phyloP scores from a whole-genome alignment of 2,113 vertebrate genomes.

The Phaethornis superciliosus region DNA sequence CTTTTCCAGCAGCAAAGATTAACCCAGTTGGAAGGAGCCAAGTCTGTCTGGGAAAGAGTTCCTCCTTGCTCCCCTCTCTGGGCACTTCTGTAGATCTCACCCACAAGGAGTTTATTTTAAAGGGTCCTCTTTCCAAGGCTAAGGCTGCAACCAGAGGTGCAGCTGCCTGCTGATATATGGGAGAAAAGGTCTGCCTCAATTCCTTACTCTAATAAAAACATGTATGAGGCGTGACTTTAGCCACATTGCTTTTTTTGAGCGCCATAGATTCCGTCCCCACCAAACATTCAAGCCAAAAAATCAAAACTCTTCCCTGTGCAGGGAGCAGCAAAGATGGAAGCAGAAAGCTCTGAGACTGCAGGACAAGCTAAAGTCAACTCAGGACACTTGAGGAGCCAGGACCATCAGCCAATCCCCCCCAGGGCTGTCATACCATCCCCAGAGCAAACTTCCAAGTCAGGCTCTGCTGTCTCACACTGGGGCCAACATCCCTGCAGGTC shows the following conservation, averaged over 20 bases:
- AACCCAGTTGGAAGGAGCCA: not conserved
- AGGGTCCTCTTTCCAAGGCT: not conserved
- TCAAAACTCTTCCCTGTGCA: too few species aligned
- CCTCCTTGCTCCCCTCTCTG: not conserved
- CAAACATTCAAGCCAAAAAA: not conserved
- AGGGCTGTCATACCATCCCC: not conserved
- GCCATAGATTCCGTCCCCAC: not conserved
- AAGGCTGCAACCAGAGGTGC: not conserved
- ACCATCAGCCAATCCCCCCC: rapidly evolving
- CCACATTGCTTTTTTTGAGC: not conserved
- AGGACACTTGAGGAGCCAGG: not conserved
- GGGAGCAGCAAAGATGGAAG: not conserved
- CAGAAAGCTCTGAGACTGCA: not conserved
- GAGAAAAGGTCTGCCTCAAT: not conserved
- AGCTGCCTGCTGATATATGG: not conserved
- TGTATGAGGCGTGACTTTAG: not conserved
- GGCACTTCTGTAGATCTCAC: not conserved
- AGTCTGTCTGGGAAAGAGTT: not conserved
- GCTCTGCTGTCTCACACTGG: not conserved
- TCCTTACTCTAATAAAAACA: not conserved
- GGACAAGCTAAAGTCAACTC: not conserved
- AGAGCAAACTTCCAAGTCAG: not conserved
- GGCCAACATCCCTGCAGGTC: not conserved
- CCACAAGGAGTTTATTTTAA: not conserved
- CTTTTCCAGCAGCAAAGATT: not conserved